phyloP scores from a whole-genome alignment of 2,888 invertebrate genomes.

The Oligia latruncula region DNA sequence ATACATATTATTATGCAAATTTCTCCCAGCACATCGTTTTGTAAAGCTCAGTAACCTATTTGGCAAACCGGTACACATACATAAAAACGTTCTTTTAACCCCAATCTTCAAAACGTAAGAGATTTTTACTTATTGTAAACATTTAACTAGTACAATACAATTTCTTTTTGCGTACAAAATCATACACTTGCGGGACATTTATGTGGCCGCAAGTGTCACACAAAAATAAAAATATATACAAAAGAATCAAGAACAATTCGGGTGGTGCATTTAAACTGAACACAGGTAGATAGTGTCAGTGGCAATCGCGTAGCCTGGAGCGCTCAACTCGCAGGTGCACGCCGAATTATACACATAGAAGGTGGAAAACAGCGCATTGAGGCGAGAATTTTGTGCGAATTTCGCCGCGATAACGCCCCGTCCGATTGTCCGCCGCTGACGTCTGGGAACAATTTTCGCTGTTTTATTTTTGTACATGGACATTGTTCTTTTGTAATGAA shows the following conservation, averaged over 20 bases:
- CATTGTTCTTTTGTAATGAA: conserved; percentile 76
- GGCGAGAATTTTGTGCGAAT: conserved; percentile 72
- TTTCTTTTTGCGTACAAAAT: conserved; percentile 29
- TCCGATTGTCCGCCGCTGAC: conserved; percentile 72
- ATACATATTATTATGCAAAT: conserved; percentile 41
- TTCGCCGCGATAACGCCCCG: conserved; percentile 72
- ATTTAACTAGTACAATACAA: conserved; percentile 18
- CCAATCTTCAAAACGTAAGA: conserved; percentile 27
- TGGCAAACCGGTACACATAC: conserved; percentile 47
- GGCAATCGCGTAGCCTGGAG: conserved; percentile 76
- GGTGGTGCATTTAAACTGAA: conserved; percentile 77
- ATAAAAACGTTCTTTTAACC: conserved; percentile 42
- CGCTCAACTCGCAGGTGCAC: conserved; percentile 70
- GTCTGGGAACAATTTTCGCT: conserved; percentile 68
- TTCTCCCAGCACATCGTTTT: conserved; percentile 37
- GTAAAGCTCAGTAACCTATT: conserved; percentile 60
- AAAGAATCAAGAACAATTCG: conserved; percentile 75
- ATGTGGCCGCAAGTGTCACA: conserved; percentile 31
- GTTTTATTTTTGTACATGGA: conserved; percentile 68
- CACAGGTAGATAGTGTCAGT: conserved; percentile 82
- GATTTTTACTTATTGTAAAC: conserved; percentile 38
- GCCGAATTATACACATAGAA: conserved; percentile 76
- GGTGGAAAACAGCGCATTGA: conserved; percentile 72
- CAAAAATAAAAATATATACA: conserved; percentile 61
- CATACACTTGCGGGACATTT: conserved; percentile 47